Conservation (phyloP, 1,140 invertebrate genomes). For the Caenorhabditis tropicalis region DNA sequence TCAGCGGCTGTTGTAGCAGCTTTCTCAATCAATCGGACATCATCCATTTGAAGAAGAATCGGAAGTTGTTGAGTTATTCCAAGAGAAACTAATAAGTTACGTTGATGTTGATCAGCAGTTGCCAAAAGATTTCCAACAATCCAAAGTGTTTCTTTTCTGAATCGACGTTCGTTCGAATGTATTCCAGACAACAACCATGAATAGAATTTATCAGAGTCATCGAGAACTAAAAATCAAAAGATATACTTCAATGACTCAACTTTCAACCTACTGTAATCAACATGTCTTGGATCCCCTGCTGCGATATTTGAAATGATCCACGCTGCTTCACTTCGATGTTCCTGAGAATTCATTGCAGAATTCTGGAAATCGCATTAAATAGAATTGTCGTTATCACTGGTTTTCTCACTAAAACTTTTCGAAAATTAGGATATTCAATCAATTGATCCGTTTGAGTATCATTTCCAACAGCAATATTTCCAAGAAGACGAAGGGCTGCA, state of each 20-base stretch:
- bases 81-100: neutral
- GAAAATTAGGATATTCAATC: neutral
- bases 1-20: neutral
- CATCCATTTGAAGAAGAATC: neutral
- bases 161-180: neutral
- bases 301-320: slow-evolving; percentile 8
- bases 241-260: neutral
- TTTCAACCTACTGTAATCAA: neutral
- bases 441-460: slow-evolving; percentile 2
- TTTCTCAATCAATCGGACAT: slow-evolving; percentile 11
- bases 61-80: neutral
- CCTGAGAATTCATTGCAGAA: neutral
- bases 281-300: neutral
- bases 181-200: neutral
- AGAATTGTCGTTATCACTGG: too few relatives aligned
- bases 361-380: neutral
- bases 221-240: neutral
- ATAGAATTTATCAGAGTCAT: neutral
- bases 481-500: neutral
- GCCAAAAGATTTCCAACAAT: slow-evolving; percentile 24
- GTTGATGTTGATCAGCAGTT: neutral
- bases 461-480: slow-evolving; percentile 16
- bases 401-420: neutral
- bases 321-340: neutral
- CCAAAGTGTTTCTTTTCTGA: slow-evolving; percentile 8